Conservation (phyloP, 2,888 invertebrate genomes). For the Drosophila percnosoma region DNA sequence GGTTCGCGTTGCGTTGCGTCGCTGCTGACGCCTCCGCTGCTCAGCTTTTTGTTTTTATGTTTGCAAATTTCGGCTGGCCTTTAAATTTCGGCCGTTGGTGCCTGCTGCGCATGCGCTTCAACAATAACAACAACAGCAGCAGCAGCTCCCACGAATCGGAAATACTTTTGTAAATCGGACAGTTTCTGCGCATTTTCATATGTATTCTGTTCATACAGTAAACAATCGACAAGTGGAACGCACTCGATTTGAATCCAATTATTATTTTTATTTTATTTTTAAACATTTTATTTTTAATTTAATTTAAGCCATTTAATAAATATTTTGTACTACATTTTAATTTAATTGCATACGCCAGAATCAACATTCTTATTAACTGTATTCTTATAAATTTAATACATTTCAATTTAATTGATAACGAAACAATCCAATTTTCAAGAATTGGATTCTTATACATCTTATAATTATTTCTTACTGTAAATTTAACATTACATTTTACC, state of each 20-base stretch:
- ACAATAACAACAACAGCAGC: slow-evolving; percentile 8
- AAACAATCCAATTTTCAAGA: not conserved
- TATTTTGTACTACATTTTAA: too few species aligned
- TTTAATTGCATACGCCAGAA: too few species aligned
- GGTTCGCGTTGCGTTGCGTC: slow-evolving; percentile 23
- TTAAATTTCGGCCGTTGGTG: slow-evolving; percentile 41
- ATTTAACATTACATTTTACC: not conserved
- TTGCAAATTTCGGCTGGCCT: slow-evolving; percentile 38
- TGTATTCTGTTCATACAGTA: not conserved
- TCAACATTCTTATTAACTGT: too few species aligned
- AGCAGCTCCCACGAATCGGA: slow-evolving; percentile 12
- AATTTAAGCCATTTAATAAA: too few species aligned
- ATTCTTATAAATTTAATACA: too few species aligned
- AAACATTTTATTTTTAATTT: not conserved
- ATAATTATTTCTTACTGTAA: too few species aligned
- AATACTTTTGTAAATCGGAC: slow-evolving; percentile 10
- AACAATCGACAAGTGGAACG: not conserved
- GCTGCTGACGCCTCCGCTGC: slow-evolving; percentile 47
- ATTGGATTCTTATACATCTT: not conserved
- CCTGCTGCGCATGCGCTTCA: slow-evolving; percentile 42
- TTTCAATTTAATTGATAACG: not conserved
- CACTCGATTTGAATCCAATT: not conserved
- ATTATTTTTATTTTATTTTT: not conserved
- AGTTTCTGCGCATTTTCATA: not conserved
- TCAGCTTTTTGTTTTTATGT: slow-evolving; percentile 41